Evolutionary conservation across 2,888 invertebrate genomes (phyloP).

Genomic region (Caenorhabditis panamensis): DNA sequence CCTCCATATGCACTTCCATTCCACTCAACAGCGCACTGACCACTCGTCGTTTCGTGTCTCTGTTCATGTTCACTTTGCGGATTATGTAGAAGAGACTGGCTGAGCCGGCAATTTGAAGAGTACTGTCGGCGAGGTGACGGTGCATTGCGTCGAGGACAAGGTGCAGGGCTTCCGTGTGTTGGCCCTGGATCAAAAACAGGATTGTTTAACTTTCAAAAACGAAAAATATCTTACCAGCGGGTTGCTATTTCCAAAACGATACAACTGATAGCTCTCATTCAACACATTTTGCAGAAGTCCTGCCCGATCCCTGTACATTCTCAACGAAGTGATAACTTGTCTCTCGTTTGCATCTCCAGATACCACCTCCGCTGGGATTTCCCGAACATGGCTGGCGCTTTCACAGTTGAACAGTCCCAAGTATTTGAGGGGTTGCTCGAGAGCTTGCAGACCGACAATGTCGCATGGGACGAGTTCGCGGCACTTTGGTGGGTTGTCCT

Average conservation of each 20-base stretch:
- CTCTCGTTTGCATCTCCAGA: constrained; percentile 73
- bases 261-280: constrained; percentile 88
- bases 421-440: constrained; percentile 89
- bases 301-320: constrained; percentile 90
- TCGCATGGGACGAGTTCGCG: constrained; percentile 83
- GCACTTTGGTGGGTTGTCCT: constrained; percentile 82
- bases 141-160: constrained; percentile 93
- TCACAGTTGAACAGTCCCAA: constrained; percentile 93
- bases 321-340: constrained; percentile 87
- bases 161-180: constrained; percentile 80
- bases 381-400: constrained; percentile 91
- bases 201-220: neutral
- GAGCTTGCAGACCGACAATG: constrained; percentile 90
- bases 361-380: constrained; percentile 88
- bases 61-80: constrained; percentile 76
- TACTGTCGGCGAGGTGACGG: constrained; percentile 89
- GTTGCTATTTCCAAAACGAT: constrained; percentile 80
- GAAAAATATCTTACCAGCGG: constrained; percentile 59
- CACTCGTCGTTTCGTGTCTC: constrained; percentile 76
- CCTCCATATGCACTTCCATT: constrained; percentile 80
- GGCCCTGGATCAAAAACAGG: constrained; percentile 34
- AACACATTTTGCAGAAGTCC: constrained; percentile 89
- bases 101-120: constrained; percentile 88
- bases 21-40: constrained; percentile 75
- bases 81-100: constrained; percentile 75